Evolutionary conservation across 1,140 invertebrate genomes (phyloP).

Genomic region (Drosophila lacertosa): DNA sequence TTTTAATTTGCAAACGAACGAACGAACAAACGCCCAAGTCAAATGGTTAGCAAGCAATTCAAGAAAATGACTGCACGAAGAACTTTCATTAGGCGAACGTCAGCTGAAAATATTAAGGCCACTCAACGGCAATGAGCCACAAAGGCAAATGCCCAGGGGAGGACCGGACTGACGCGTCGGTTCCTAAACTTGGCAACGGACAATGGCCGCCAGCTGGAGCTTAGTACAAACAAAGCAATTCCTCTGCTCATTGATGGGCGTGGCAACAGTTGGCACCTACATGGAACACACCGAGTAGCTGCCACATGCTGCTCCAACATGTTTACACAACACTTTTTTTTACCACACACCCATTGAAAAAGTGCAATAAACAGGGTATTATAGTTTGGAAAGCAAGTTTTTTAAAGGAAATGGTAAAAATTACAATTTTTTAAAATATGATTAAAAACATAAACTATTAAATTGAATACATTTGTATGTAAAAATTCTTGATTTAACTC

Average conservation of each 20-base stretch:
- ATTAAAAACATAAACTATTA: no score
- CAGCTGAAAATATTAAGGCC: conserved; percentile 53
- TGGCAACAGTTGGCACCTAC: conserved; percentile 25
- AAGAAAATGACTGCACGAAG: conserved; percentile 8
- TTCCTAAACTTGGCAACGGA: conserved; percentile 9
- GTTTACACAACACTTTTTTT: conserved; percentile 80
- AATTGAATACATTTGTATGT: no score
- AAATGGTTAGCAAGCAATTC: conserved; percentile 22
- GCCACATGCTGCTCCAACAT: conserved; percentile 35
- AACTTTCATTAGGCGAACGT: conserved; percentile 44
- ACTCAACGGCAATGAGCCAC: conserved; percentile 32
- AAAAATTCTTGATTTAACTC: no score
- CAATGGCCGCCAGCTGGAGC: conserved; percentile 6
- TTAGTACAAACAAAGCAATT: conserved; percentile 44
- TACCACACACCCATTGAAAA: conserved; percentile 27
- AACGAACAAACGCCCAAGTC: conserved; percentile 27
- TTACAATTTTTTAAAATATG: no score
- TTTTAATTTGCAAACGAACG: conserved; percentile 43
- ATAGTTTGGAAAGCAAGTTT: no score
- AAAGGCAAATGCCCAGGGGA: conserved; percentile 9
- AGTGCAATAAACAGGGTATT: no score
- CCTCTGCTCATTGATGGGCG: conserved; percentile 32
- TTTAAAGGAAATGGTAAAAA: no score
- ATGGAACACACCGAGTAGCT: conserved; percentile 3
- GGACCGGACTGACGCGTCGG: no score